phyloP scores from a whole-genome alignment of 2,888 invertebrate genomes.

The Leptopilina myrica region DNA sequence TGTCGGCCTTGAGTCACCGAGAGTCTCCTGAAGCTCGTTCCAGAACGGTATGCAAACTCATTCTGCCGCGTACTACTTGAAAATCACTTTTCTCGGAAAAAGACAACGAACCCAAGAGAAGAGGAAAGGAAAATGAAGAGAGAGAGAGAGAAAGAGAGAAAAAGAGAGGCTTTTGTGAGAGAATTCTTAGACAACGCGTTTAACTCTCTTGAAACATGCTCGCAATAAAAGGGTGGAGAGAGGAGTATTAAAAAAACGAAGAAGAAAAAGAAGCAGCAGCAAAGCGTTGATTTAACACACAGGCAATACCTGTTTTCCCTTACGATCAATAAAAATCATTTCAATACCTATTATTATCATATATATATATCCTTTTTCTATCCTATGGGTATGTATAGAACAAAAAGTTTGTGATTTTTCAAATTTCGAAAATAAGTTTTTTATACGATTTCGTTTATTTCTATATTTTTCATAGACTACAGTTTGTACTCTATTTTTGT shows the following conservation, averaged over 20 bases:
- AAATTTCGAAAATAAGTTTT: too few species aligned
- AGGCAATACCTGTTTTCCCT: neutral
- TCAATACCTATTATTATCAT: too few species aligned
- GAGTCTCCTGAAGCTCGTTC: constrained; percentile 40
- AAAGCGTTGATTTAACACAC: neutral
- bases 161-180: constrained; percentile 16
- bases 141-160: constrained; percentile 34
- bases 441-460: too few species aligned
- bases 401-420: too few species aligned
- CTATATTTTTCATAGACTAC: too few species aligned
- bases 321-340: too few species aligned
- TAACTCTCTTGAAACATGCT: constrained; percentile 4
- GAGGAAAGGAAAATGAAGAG: too few species aligned
- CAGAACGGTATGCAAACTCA: constrained; percentile 41
- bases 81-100: constrained; percentile 36
- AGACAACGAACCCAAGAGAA: constrained; percentile 41
- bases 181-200: constrained; percentile 37
- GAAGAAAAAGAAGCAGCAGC: neutral
- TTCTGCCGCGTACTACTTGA: constrained; percentile 38
- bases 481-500: too few species aligned
- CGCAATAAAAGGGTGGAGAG: constrained; percentile 13
- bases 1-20: constrained; percentile 53
- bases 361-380: too few species aligned
- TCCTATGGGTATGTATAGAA: too few species aligned
- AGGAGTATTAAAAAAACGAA: too few species aligned